Base-by-base conservation (phyloP, 2,113 vertebrate species). In the Ranitomeya variabilis region DNA sequence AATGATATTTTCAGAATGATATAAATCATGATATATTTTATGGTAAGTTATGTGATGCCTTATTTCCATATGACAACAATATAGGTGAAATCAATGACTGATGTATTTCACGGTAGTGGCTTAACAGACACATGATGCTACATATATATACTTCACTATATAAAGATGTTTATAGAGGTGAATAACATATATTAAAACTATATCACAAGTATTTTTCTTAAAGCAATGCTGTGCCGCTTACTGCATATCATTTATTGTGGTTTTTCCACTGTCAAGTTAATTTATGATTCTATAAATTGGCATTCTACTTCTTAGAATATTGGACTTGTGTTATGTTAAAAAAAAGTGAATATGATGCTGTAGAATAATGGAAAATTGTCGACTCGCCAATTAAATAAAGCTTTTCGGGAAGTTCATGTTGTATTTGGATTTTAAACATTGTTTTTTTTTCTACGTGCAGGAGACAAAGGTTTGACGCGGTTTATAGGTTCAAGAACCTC, bases 401-500 rank as follows among this genome's bases (percentile, higher is more conserved):
- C 78, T 55, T 80, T n/a, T 59, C 23, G 31, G 79, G 23, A 81
- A 26, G 66, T 57, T 83, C 62, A 83, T 54, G 6, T 67, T 73
- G 3, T 86, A 57, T 78, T 86, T 78, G 37, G 6, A 26, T 78
- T 78, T 15, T 8, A 86, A 51, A 66, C 18, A 19, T 12, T 86
- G 31, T 45, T 78, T 21, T 57, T 10, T 67, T 60, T 80, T 59
- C 19, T 26, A 81, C 37, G 15, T 81, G 26, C 31, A 67, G 37
- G 19, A 21, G 52, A 5, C 67, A 14, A 74, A 69, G n/a, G 26
- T 59, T 59, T 71, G 18, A 85, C 37, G n/a, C n/a, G 19, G 19
- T 71, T 54, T 67, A 86, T 80, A 23, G 86, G 76, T 66, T 86
- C 60, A 66, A 80, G 85, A 86, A 79, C 45, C n/a, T 66, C 14